phyloP scores from a whole-genome alignment of 2,888 invertebrate genomes.

The Patella depressa region DNA sequence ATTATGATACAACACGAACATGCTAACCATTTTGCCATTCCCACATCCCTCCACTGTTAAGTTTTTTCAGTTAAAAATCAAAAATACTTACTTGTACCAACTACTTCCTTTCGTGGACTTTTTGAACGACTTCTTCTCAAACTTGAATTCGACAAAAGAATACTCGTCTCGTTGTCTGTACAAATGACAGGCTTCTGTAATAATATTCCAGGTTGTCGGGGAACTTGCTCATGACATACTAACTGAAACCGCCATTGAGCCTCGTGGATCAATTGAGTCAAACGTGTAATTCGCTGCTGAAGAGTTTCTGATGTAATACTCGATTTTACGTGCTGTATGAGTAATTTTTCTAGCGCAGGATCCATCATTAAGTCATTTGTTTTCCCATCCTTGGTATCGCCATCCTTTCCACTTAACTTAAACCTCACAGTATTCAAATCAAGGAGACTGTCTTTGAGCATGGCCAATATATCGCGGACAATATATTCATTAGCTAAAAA shows the following conservation, averaged over 20 bases:
- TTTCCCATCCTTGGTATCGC: conserved; percentile 30
- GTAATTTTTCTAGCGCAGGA: conserved; percentile 46
- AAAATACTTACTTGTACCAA: conserved; percentile 17
- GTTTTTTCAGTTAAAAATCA: too few species aligned
- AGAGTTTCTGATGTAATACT: conserved; percentile 49
- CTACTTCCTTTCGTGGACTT: conserved; percentile 30
- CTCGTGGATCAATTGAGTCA: conserved; percentile 76
- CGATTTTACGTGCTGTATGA: conserved; percentile 49
- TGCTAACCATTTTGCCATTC: too few species aligned
- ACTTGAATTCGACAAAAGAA: conserved; percentile 24
- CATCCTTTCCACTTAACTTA: conserved; percentile 46
- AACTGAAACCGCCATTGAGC: conserved; percentile 82
- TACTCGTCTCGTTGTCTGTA: conserved; percentile 38
- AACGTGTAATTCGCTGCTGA: conserved; percentile 70
- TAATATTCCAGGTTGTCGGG: conserved; percentile 50
- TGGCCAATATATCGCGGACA: conserved; percentile 60
- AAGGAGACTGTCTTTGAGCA: conserved; percentile 62
- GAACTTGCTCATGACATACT: conserved; percentile 70
- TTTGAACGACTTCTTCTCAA: conserved; percentile 22
- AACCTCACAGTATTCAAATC: conserved; percentile 56
- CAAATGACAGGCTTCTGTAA: conserved; percentile 47
- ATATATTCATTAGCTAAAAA: conserved; percentile 63
- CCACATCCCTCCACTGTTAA: too few species aligned
- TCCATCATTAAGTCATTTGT: conserved; percentile 32
- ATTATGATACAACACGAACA: too few species aligned